Evolutionary conservation across 2,797 vertebrate species (phyloP), one percentile per base, ranked within the genome.

Genomic region (Lepus oiostolus): DNA sequence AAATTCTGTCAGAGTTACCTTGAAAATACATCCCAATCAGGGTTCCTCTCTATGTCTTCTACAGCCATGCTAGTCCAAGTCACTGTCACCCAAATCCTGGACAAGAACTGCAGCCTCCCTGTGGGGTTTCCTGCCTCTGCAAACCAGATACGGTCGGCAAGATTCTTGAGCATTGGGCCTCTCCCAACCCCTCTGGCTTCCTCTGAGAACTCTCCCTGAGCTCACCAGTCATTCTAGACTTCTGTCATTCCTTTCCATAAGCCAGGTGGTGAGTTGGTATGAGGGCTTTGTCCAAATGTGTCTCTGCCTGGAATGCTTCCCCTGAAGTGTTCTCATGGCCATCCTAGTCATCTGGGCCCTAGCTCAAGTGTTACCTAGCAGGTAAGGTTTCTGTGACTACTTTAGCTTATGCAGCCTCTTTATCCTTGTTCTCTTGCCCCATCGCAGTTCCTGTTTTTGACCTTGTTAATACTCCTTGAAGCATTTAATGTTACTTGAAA

Each of bases 391-490:
- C 60, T 68, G 38, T 83, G 76, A 77, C 17, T 65, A 9, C 50
- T 68, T 74, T 54, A 62, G 19, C 24, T 50, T n/a, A 62, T 1
- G 1, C 52, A 65, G 7, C 21, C 38, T 65, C 67, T 24, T 86
- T 30, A 65, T 35, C 19, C 24, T 58, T 58, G 54, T 58, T 58
- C 4, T 19, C 58, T 26, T 50, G 11, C 2, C 54, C 8, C 21
- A 63, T 28, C 8, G 11, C 1, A 42, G 47, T 71, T 11, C 5
- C 16, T 54, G 54, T 65, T 87, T 89, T 35, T 77, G 7, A 76
- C 30, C 17, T 68, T 65, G n/a, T 71, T 63, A 42, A 62, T 71
- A 91, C 58, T 26, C 38, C 72, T 87, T 79, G 65, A 70, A 88
- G 42, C 42, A 62, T 8, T 52, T 19, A 32, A 19, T 35, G n/a